phyloP scores from a whole-genome alignment of 2,888 invertebrate genomes.

The Agrotis exclamationis region DNA sequence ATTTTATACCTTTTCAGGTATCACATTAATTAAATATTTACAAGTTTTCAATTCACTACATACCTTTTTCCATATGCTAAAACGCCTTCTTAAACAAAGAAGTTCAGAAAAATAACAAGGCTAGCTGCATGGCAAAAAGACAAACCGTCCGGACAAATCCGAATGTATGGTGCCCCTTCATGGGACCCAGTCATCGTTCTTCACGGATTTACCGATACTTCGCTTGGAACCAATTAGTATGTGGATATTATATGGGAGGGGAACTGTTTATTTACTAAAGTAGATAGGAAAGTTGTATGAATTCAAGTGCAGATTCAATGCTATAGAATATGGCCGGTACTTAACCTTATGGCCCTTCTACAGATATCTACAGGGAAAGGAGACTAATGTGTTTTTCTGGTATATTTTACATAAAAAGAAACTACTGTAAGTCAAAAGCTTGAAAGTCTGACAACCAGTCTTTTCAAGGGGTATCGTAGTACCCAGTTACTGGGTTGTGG shows the following conservation, averaged over 20 bases:
- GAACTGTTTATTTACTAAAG: constrained; percentile 22
- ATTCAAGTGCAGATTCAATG: neutral
- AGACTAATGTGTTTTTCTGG: neutral
- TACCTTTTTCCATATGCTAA: too few relatives aligned
- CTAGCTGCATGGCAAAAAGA: neutral
- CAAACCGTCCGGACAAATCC: neutral
- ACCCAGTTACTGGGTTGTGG: too few relatives aligned
- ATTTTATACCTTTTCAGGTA: too few relatives aligned
- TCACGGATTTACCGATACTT: constrained; percentile 25
- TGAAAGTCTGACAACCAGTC: too few relatives aligned
- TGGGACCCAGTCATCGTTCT: constrained; percentile 23
- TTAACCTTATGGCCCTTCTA: neutral
- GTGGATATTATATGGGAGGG: constrained; percentile 25
- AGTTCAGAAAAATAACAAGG: too few relatives aligned
- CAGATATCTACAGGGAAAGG: too few relatives aligned
- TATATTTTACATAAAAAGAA: neutral
- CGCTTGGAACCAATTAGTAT: constrained; percentile 28
- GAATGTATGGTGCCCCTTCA: neutral
- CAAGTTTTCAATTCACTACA: too few relatives aligned
- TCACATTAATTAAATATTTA: too few relatives aligned
- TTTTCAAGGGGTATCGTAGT: too few relatives aligned
- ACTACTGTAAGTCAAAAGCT: too few relatives aligned
- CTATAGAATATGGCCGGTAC: neutral
- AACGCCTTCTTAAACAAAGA: too few relatives aligned
- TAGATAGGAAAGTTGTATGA: constrained; percentile 28